Base-by-base conservation (phyloP, 1,140 invertebrate species). In the Reticulitermes speratus region DNA sequence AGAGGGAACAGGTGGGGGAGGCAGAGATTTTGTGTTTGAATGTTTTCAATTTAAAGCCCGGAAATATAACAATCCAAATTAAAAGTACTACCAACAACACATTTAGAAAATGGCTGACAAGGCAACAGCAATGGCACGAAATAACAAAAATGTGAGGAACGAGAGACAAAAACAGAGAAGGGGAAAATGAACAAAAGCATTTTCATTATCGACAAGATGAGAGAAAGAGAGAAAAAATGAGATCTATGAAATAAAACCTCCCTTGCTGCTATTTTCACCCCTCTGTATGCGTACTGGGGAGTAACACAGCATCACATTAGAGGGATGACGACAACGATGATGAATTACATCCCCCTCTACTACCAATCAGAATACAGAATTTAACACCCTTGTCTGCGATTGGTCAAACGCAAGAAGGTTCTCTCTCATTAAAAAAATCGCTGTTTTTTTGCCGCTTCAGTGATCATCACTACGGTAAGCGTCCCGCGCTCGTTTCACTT, bases 291-390 rank as follows among this genome's bases (percentile, higher is more conserved):
- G 65, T 30, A 75, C 8, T 30, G 65, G 65, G 65, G 65, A 30
- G n/a, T 75, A 75, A 75, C 65, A 75, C 65, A 75, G 65, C 65
- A 75, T 75, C n/a, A 75, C 65, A 75, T 75, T 75, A 75, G n/a
- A 75, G 65, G 65, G 65, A 75, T 75, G 65, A 75, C 65, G 65
- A 75, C 65, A 75, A 75, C 65, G n/a, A 25, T 75, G 65, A 75
- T 75, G 65, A 75, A 75, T 75, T 75, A 75, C 65, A 75, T 30
- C 59, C 65, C 65, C 65, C 55, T 2, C 65, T 75, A 75, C 65
- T 75, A 75, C 65, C 65, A 75, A 75, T 75, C 65, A 75, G 65
- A 75, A 75, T 75, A 30, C 65, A 75, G 65, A 75, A 75, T 75
- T 75, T 75, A 75, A 75, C 65, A 75, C 65, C 65, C 65, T 30